These are phyloP conservation scores for Endomychus coccineus DNA, from an alignment of 2,888 invertebrate genomes.

Conservation along the genomic window DNA sequence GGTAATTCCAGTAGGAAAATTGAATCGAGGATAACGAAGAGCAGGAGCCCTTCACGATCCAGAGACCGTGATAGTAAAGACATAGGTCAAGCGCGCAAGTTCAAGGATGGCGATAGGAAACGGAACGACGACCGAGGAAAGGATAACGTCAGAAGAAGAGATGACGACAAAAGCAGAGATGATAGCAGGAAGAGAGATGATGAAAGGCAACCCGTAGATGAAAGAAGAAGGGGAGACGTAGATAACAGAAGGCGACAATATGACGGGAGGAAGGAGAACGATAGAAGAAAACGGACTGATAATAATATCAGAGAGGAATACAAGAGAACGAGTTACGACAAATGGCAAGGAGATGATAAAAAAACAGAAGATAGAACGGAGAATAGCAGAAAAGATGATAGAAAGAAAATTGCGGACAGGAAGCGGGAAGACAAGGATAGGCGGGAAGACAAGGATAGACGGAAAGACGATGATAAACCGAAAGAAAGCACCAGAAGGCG, in stretches of 20 bases:
- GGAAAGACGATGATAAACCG: conserved; percentile 3
- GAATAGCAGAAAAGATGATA: conserved; percentile 8
- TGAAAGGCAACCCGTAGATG: neutral
- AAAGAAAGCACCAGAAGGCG: conserved; percentile 1
- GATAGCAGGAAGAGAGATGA: too few species aligned
- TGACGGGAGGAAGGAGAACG: conserved; percentile 1
- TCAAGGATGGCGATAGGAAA: too few species aligned
- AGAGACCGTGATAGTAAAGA: too few species aligned
- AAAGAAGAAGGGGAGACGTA: neutral
- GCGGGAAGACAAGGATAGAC: neutral
- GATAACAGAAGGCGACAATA: conserved; percentile 5
- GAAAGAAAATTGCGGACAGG: too few species aligned
- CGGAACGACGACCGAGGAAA: too few species aligned
- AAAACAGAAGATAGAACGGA: neutral
- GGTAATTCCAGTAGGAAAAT: too few species aligned
- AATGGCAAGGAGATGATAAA: conserved; percentile 1
- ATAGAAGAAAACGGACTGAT: neutral
- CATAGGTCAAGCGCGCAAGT: too few species aligned
- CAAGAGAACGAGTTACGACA: neutral
- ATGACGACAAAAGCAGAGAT: too few species aligned
- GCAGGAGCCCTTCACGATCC: too few species aligned
- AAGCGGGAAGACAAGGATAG: conserved; percentile 8
- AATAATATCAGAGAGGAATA: conserved; percentile 1
- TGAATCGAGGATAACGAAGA: too few species aligned
- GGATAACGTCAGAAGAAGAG: too few species aligned